Conservation (phyloP, 2,113 vertebrate genomes). For the Megaceryle maxima region DNA sequence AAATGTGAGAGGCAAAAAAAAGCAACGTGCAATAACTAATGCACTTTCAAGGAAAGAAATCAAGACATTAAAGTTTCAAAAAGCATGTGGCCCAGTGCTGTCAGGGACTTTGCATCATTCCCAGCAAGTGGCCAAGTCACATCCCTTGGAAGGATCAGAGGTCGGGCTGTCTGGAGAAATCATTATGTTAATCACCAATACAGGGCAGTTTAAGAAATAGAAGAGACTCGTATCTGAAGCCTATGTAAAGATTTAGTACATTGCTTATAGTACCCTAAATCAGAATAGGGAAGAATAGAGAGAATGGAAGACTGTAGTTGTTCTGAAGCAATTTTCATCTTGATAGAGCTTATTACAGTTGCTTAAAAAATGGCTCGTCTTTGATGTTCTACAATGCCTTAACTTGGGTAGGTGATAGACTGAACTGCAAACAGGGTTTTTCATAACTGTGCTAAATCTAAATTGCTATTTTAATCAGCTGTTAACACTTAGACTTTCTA, state of each 20-base stretch:
- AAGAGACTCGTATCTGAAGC: background rate
- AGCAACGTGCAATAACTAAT: background rate
- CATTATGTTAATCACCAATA: background rate
- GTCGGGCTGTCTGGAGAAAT: background rate
- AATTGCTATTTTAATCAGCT: conserved; percentile 56
- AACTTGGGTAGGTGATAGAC: conserved; percentile 50
- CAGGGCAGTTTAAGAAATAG: background rate
- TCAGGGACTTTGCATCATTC: background rate
- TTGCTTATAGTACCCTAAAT: background rate
- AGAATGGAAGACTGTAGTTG: background rate
- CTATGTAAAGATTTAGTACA: background rate
- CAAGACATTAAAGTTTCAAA: background rate
- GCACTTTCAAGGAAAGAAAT: background rate
- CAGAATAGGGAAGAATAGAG: background rate
- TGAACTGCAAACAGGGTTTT: conserved; percentile 24
- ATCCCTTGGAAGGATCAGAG: background rate
- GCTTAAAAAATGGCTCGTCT: conserved; percentile 11
- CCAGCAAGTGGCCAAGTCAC: background rate
- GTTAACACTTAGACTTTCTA: conserved; percentile 19
- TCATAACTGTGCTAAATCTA: conserved; percentile 44
- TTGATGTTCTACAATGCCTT: background rate
- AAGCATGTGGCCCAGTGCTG: background rate
- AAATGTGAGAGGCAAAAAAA: background rate
- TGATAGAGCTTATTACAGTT: background rate
- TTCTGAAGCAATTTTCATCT: background rate